Evolutionary conservation across 2,113 vertebrate genomes (phyloP), one percentile per base, ranked within the genome.

Genomic region (Plotosus lineatus): DNA sequence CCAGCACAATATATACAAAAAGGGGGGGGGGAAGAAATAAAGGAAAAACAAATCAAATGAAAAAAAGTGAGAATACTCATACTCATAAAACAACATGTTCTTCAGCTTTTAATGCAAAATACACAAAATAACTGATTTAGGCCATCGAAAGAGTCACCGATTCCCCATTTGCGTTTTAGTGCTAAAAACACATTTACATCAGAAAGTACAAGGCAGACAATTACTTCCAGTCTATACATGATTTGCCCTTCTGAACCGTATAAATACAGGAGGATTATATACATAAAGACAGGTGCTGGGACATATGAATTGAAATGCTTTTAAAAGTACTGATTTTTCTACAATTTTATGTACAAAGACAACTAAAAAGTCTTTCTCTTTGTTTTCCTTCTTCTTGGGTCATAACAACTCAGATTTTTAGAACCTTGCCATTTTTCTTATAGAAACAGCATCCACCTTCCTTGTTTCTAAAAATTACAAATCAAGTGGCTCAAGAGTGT

Each of bases 1-100:
- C 96, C 94, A 95, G 94, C 94, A 96, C 94, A 92, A 94, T 93
- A 94, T 94, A 95, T 95, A 96, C 94, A 86, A 96, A 90, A 78
- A 61, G 23, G n/a, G 6, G 15, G 23, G n/a, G 6, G 15, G 38
- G 15, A 28, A 56, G 3, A 9, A 21, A 69, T 3, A 10, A 44
- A 69, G 12, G 21, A 72, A 48, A 56, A 58, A 89, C 92, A 94
- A 94, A 87, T 93, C 92, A 5, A 31, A 28, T 9, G 19, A 89
- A 92, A 94, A 94, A 88, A 93, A 92, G 88, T 33, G 81, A 93
- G 92, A 93, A 92, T 90, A 93, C 88, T 90, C 86, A 91, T 94
- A 95, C 94, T 81, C 71, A 73, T 90, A 78, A 87, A 82, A 10
- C 78, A 56, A 85, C 50, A 11, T 73, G 28, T 82, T 53, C 42